phyloP scores from a whole-genome alignment of 2,888 invertebrate species.

The Idaea dimidiata region DNA sequence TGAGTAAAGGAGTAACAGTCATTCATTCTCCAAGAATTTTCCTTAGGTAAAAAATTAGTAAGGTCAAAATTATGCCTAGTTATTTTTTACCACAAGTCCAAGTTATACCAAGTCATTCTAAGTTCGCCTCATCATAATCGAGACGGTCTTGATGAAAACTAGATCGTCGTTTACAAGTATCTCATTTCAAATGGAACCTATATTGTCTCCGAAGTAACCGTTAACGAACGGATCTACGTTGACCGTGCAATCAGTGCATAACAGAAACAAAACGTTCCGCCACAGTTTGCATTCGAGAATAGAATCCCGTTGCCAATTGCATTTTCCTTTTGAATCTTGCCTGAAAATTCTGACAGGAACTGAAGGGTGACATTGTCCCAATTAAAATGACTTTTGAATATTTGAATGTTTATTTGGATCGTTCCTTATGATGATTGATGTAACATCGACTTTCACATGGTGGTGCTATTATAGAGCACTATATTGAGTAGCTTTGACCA shows the following conservation, averaged over 20 bases:
- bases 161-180: conserved; percentile 24
- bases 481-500: too few species aligned
- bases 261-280: conserved; percentile 55
- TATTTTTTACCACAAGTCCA: too few species aligned
- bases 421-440: conserved; percentile 13
- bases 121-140: background rate
- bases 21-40: too few species aligned
- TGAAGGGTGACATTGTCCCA: conserved; percentile 22
- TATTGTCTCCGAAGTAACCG: conserved; percentile 54
- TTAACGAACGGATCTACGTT: conserved; percentile 46
- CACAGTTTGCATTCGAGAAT: conserved; percentile 28
- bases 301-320: conserved; percentile 25
- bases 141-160: background rate
- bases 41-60: too few species aligned
- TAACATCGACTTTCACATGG: background rate
- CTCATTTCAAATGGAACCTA: conserved; percentile 41
- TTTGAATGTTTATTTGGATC: conserved; percentile 22
- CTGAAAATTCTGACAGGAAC: conserved; percentile 20
- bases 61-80: too few species aligned
- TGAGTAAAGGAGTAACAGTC: too few species aligned
- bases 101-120: background rate
- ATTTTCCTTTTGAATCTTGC: conserved; percentile 26
- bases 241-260: conserved; percentile 61
- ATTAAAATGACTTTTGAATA: conserved; percentile 24
- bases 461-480: too few species aligned